Percentiles rank a stretch among this genome's conserved stretches.
Evolutionary conservation across 2,113 vertebrate genomes (phyloP).

Genomic region (Eublepharis macularius): DNA sequence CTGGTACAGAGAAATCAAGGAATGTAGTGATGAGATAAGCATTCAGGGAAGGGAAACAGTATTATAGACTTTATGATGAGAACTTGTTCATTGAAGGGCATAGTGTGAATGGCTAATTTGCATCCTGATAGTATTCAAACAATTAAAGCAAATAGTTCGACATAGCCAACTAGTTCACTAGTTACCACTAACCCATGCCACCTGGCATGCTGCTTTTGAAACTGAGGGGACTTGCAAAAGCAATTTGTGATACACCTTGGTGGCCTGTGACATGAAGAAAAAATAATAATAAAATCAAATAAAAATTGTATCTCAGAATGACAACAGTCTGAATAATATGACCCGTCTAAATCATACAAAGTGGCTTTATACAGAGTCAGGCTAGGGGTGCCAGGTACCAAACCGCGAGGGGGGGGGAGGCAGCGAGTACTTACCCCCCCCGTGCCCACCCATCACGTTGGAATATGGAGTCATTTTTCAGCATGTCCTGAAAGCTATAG

Average conservation of each 20-base stretch:
- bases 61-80: not conserved
- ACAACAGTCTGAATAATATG: not conserved
- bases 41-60: not conserved
- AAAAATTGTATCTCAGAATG: not conserved
- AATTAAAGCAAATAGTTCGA: too few relatives aligned
- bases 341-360: not conserved
- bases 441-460: too few relatives aligned
- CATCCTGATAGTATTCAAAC: not conserved
- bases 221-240: not conserved
- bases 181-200: too few relatives aligned
- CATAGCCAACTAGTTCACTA: too few relatives aligned
- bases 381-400: too few relatives aligned
- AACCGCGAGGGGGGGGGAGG: too few relatives aligned
- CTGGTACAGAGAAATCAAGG: not conserved
- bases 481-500: too few relatives aligned
- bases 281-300: too few relatives aligned
- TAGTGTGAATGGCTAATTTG: not conserved
- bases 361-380: too few relatives aligned
- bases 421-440: too few relatives aligned
- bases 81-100: not conserved
- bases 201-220: not conserved
- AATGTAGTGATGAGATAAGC: not conserved
- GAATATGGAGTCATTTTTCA: too few relatives aligned
- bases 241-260: not conserved
- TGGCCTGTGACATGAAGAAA: too few relatives aligned